phyloP scores from a whole-genome alignment of 64 coral and sea anemone genomes.

The Stichodactyla helianthus region DNA sequence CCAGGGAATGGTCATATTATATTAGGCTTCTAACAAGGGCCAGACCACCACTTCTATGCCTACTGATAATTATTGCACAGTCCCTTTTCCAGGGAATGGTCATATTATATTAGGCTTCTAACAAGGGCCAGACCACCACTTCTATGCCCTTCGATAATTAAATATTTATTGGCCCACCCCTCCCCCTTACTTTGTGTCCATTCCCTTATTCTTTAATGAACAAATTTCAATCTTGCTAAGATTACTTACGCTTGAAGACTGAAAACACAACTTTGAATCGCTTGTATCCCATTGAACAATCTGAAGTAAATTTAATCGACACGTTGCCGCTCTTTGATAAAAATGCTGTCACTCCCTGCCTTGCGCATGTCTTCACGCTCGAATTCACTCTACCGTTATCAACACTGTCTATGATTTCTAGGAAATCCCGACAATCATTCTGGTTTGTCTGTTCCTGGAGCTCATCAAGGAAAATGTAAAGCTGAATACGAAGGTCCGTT shows the following conservation, averaged over 20 bases:
- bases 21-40: too few relatives aligned
- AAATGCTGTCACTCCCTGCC: background rate
- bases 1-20: too few relatives aligned
- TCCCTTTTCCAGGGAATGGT: too few relatives aligned
- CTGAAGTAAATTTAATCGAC: background rate
- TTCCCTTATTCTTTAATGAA: too few relatives aligned
- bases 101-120: too few relatives aligned
- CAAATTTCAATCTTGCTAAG: too few relatives aligned
- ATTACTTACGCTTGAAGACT: background rate
- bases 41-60: too few relatives aligned
- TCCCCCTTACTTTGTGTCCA: too few relatives aligned
- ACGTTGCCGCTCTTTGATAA: background rate
- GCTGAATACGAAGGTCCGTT: background rate
- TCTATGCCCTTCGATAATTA: too few relatives aligned
- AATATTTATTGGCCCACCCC: too few relatives aligned
- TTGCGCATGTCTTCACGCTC: background rate
- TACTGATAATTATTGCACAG: too few relatives aligned
- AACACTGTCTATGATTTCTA: background rate
- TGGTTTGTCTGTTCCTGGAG: background rate
- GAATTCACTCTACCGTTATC: background rate
- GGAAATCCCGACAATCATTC: background rate
- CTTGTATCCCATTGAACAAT: background rate
- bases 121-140: too few relatives aligned
- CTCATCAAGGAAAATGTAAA: background rate
- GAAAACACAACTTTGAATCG: conserved; percentile 2